phyloP scores from a whole-genome alignment of 2,113 vertebrate species.

The Crotalus viridis region DNA sequence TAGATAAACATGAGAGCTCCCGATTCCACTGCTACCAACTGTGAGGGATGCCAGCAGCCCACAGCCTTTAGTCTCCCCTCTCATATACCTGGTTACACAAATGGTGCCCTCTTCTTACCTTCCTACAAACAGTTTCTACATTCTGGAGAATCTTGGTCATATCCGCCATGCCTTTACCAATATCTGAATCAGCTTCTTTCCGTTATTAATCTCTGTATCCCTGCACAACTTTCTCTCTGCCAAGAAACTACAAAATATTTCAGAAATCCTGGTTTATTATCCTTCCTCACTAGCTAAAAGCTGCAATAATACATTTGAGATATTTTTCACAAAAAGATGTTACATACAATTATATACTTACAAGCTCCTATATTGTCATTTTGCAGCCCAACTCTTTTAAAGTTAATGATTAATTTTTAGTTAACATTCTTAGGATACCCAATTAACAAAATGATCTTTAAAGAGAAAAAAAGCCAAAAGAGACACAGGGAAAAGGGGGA shows the following conservation, averaged over 20 bases:
- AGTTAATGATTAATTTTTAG: background rate
- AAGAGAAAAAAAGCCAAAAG: background rate
- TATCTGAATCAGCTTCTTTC: background rate
- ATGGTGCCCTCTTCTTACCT: background rate
- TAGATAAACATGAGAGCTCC: background rate
- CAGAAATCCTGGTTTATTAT: background rate
- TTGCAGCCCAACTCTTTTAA: background rate
- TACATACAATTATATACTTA: background rate
- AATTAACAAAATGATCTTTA: background rate
- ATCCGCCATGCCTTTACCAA: background rate
- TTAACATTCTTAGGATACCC: background rate
- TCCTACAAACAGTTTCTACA: background rate
- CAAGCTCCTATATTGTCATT: background rate
- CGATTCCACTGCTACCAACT: background rate
- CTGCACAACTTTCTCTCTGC: background rate
- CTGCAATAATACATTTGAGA: background rate
- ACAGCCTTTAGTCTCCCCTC: background rate
- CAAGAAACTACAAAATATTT: background rate
- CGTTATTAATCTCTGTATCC: background rate
- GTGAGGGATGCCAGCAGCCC: background rate
- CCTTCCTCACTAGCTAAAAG: background rate
- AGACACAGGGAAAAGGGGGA: background rate
- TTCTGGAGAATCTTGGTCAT: background rate
- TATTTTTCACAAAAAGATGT: background rate
- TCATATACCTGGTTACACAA: background rate